A percentile compares a stretch with the other conserved stretches of the same genome.
Evolutionary conservation across 2,888 invertebrate genomes (phyloP).

Genomic region (Atethmia centrago): DNA sequence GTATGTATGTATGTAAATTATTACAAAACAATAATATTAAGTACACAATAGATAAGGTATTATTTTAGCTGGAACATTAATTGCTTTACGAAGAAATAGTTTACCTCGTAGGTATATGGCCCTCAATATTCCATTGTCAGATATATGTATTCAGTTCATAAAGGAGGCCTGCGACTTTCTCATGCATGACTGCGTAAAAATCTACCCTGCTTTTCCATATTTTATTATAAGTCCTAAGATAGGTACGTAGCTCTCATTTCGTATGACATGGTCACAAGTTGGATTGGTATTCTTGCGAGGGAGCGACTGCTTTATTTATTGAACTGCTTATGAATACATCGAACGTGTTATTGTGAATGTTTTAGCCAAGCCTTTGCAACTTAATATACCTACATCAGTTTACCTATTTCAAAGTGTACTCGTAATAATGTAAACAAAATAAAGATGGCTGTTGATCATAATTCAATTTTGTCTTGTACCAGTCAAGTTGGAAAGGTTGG

Average conservation of each 20-base stretch:
- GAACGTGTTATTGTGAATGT: constrained; percentile 54
- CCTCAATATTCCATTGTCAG: too few species aligned
- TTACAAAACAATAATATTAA: too few species aligned
- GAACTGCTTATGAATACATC: constrained; percentile 65
- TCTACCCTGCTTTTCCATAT: too few species aligned
- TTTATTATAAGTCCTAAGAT: too few species aligned
- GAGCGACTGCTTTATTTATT: constrained; percentile 54
- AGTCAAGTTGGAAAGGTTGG: neutral
- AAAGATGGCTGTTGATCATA: neutral
- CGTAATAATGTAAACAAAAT: neutral
- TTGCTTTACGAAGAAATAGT: too few species aligned
- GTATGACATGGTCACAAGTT: constrained; percentile 24
- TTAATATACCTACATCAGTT: neutral
- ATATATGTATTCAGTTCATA: too few species aligned
- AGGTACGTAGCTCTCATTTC: neutral
- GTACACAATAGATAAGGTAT: too few species aligned
- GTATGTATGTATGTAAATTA: too few species aligned
- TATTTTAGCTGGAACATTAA: too few species aligned
- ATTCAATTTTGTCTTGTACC: neutral
- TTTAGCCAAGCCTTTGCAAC: neutral
- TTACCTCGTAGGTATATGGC: too few species aligned
- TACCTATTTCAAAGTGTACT: neutral
- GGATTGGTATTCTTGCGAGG: constrained; percentile 47
- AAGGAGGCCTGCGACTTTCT: too few species aligned
- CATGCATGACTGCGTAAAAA: too few species aligned